Conservation (phyloP, 2,888 invertebrate species). For the Drosophila longiperda region DNA sequence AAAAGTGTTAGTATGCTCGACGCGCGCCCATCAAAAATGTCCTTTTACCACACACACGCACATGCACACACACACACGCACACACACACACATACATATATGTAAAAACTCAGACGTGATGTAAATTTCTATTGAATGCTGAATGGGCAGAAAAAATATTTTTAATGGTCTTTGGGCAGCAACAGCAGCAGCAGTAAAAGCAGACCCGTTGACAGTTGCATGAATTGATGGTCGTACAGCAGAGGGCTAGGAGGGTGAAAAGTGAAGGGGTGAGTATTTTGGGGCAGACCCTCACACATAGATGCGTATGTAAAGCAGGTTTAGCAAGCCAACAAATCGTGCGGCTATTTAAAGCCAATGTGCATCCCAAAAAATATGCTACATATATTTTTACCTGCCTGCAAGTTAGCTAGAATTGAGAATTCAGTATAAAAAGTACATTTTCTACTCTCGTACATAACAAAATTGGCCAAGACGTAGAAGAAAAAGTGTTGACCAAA, state of each 20-base stretch:
- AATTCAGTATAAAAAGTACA: conserved; percentile 2
- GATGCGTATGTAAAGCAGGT: conserved; percentile 47
- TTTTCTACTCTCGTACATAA: background rate
- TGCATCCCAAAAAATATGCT: conserved; percentile 33
- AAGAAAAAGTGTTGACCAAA: background rate
- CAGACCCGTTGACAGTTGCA: conserved; percentile 57
- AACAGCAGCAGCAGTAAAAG: conserved; percentile 20
- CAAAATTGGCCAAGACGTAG: background rate
- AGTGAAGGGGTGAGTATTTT: background rate
- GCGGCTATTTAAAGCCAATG: conserved; percentile 43
- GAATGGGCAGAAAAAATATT: conserved; percentile 79
- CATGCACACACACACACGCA: background rate
- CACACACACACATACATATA: conserved; percentile 10
- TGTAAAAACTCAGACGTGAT: conserved; percentile 79
- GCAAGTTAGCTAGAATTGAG: background rate
- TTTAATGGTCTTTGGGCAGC: conserved; percentile 74
- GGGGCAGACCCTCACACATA: background rate
- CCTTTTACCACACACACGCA: conserved; percentile 55
- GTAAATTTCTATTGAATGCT: conserved; percentile 81
- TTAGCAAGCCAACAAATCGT: conserved; percentile 43
- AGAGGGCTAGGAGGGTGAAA: background rate
- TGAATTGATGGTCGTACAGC: conserved; percentile 40
- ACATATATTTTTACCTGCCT: conserved; percentile 4
- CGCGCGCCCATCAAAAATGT: conserved; percentile 77
- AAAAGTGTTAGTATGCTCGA: conserved; percentile 77